These are phyloP conservation scores for Drosophila austrosaltans DNA, from an alignment of 2,888 invertebrate species.

Conservation along the genomic window DNA sequence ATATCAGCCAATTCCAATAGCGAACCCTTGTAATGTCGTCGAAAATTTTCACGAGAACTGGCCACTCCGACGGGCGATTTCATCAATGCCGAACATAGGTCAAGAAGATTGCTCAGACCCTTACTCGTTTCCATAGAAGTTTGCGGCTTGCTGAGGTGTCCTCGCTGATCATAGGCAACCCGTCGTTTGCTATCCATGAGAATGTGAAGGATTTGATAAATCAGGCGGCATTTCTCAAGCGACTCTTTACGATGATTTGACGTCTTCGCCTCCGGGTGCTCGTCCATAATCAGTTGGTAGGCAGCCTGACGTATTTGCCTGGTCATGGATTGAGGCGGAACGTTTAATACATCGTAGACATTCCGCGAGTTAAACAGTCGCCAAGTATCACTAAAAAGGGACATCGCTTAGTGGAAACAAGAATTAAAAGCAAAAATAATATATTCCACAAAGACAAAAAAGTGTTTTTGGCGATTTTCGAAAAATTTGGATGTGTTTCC, in stretches of 20 bases:
- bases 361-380: neutral
- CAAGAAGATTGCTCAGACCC: neutral
- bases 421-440: neutral
- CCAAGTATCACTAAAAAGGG: neutral
- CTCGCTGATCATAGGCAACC: neutral
- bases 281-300: slow-evolving; percentile 2
- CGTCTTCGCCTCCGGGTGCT: neutral
- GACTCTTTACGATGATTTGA: neutral
- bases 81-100: neutral
- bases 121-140: neutral
- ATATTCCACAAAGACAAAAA: neutral
- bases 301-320: slow-evolving; percentile 1
- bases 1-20: slow-evolving; percentile 5
- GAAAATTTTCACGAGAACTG: neutral
- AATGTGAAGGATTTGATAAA: neutral
- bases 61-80: neutral
- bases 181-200: slow-evolving; percentile 8
- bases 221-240: neutral
- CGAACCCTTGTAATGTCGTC: slow-evolving; percentile 6
- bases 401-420: neutral
- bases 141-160: neutral
- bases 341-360: slow-evolving; percentile 3
- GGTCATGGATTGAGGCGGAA: neutral
- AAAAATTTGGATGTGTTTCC: neutral
- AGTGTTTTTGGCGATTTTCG: neutral